Conservation (phyloP, 2,888 invertebrate genomes). For the Limnephilus marmoratus region DNA sequence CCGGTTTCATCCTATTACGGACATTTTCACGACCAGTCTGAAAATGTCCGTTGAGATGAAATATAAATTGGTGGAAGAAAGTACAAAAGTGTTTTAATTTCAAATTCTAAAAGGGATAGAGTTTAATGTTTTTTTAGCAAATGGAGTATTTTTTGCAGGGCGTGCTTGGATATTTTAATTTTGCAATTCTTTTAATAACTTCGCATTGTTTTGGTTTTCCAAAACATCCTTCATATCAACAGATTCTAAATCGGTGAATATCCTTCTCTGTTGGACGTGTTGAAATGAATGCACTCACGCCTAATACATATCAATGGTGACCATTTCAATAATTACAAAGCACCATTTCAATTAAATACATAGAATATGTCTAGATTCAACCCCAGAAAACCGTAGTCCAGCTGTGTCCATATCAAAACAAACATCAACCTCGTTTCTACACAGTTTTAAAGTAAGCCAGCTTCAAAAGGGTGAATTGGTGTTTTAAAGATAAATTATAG, state of each 20-base stretch:
- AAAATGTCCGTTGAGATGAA: too few relatives aligned
- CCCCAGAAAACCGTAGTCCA: not conserved
- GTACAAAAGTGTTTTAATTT: too few relatives aligned
- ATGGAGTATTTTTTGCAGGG: too few relatives aligned
- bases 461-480: not conserved
- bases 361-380: not conserved
- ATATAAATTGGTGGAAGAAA: too few relatives aligned
- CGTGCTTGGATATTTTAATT: not conserved
- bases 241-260: slow-evolving; percentile 2
- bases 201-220: not conserved
- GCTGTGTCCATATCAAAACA: not conserved
- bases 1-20: too few relatives aligned
- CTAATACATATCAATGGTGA: not conserved
- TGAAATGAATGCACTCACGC: not conserved
- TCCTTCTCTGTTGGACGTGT: not conserved
- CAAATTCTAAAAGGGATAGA: too few relatives aligned
- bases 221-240: not conserved
- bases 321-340: not conserved
- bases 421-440: not conserved
- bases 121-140: too few relatives aligned
- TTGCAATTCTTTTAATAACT: not conserved
- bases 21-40: too few relatives aligned
- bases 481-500: not conserved
- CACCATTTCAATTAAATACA: not conserved
- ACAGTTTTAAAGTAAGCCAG: not conserved